Percentiles rank a stretch among this genome's conserved stretches.
These are phyloP conservation scores for Poecile montanus DNA, from an alignment of 2,797 vertebrate species.

Conservation along the genomic window DNA sequence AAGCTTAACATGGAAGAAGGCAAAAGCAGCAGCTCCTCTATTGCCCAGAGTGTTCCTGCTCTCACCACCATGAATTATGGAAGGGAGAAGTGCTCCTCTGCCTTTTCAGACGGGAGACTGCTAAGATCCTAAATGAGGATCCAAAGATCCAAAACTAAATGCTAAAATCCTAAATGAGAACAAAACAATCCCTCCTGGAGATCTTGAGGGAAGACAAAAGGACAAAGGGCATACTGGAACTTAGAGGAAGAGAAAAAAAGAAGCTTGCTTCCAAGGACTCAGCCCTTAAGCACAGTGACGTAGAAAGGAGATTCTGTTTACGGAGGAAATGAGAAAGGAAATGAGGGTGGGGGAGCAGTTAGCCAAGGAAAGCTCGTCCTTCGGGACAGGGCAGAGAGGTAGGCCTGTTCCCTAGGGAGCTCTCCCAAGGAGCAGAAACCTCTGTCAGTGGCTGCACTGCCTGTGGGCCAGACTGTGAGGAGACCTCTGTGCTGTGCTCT, in stretches of 20 bases:
- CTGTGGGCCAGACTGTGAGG: neutral
- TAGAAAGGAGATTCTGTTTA: conserved; percentile 42
- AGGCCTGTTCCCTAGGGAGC: neutral
- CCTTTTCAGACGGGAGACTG: neutral
- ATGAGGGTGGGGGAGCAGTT: neutral
- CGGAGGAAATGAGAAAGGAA: neutral
- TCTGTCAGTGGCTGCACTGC: neutral
- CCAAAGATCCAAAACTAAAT: neutral
- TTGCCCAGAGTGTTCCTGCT: neutral
- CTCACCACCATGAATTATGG: neutral
- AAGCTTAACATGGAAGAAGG: neutral
- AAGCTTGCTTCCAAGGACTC: neutral
- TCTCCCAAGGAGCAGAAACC: neutral
- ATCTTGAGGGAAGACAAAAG: neutral
- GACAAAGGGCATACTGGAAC: neutral
- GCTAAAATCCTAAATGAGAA: neutral
- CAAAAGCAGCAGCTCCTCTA: neutral
- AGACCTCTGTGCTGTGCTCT: neutral
- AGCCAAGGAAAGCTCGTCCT: neutral
- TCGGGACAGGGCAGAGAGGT: neutral
- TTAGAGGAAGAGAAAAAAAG: neutral
- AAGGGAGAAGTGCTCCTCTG: neutral
- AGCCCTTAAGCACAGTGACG: neutral
- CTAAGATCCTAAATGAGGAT: neutral
- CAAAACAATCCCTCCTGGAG: neutral